A percentile compares a stretch with the other conserved stretches of the same genome.
Conservation (phyloP, 2,113 vertebrate species). For the Scomber colias region DNA sequence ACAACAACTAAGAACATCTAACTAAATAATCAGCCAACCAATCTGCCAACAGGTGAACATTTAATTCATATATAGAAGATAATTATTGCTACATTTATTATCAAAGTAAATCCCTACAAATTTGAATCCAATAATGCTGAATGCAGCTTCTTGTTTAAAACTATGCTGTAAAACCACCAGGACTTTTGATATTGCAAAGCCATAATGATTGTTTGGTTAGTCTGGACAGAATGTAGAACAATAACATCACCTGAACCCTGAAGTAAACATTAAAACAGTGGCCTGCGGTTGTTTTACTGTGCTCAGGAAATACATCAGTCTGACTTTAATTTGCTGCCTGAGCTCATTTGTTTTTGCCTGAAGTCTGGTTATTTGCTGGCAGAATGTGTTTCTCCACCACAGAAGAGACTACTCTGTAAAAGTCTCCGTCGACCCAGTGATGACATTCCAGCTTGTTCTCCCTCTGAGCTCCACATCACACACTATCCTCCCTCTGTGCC, state of each 20-base stretch:
- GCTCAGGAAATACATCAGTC: conserved; percentile 43
- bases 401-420: conserved; percentile 40
- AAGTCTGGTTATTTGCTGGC: conserved; percentile 53
- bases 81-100: no score
- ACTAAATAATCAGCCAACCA: not conserved
- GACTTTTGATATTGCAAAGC: conserved; percentile 3
- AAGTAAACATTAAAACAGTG: conserved; percentile 21
- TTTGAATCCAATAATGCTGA: not conserved
- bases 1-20: not conserved
- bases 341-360: conserved; percentile 57
- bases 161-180: not conserved
- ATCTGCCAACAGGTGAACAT: not conserved
- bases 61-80: no score
- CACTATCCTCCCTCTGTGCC: conserved; percentile 59
- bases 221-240: conserved; percentile 31
- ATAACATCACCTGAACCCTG: conserved; percentile 40
- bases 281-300: conserved; percentile 45
- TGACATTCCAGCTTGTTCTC: conserved; percentile 48
- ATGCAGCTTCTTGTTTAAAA: conserved; percentile 3
- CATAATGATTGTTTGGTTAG: conserved; percentile 6
- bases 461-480: conserved; percentile 38
- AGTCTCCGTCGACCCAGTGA: conserved; percentile 23
- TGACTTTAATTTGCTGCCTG: conserved; percentile 47
- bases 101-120: not conserved
- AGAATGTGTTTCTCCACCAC: conserved; percentile 29